These are phyloP conservation scores for Miniopterus natalensis DNA, from an alignment of 2,113 vertebrate genomes.

Conservation along the genomic window DNA sequence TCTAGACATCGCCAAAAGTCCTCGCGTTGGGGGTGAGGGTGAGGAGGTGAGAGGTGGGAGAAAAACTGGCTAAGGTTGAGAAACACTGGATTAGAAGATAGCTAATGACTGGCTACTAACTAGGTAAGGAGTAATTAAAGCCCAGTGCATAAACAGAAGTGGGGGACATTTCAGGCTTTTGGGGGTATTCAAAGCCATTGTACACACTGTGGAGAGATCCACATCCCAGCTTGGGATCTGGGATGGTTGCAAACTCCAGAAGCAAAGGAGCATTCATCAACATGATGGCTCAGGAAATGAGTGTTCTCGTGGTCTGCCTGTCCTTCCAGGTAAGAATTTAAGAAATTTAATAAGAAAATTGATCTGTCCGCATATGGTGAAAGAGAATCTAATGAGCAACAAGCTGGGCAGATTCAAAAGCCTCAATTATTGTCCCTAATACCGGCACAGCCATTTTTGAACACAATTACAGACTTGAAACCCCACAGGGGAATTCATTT, in stretches of 20 bases:
- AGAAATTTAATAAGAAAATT: constrained; percentile 81
- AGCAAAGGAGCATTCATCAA: not conserved
- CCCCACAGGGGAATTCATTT: constrained; percentile 75
- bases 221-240: not conserved
- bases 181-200: not conserved
- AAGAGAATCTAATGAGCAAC: constrained; percentile 79
- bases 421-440: constrained; percentile 73
- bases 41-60: too few species aligned
- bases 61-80: not conserved
- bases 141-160: not conserved
- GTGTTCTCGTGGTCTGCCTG: constrained; percentile 42
- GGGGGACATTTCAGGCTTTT: not conserved
- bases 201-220: not conserved
- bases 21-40: not conserved
- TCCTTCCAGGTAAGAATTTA: constrained; percentile 78
- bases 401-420: constrained; percentile 75
- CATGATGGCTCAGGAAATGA: constrained; percentile 72
- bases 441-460: constrained; percentile 69
- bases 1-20: not conserved
- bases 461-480: constrained; percentile 72
- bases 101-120: not conserved
- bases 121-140: not conserved
- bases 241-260: not conserved
- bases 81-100: not conserved
- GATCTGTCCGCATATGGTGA: constrained; percentile 61